Evolutionary conservation across 2,797 vertebrate genomes (phyloP), one percentile per base, ranked within the genome.

Genomic region (Sebastes itinus): DNA sequence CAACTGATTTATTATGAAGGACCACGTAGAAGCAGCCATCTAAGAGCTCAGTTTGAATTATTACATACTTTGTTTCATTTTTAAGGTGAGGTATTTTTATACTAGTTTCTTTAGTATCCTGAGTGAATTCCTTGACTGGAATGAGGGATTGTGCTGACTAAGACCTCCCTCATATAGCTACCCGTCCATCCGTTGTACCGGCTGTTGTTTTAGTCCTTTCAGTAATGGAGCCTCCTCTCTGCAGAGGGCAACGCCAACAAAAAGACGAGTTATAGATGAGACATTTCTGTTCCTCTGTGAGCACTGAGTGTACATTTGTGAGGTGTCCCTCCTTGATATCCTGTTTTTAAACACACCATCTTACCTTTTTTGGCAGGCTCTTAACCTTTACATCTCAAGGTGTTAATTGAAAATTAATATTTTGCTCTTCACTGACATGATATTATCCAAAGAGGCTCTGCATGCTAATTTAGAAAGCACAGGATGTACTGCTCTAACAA

Each of bases 181-280:
- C 7, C 16, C 27, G 18, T 16, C 23, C 23, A 54, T 3, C 18
- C 22, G 1, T 25, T 59, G 22, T 9, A 54, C 72, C n/a, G 28
- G 20, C 72, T 87, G 85, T 88, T 89, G 58, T 77, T 89, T 84
- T 87, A 89, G 81, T 80, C 75, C 71, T 68, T 87, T 91, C 8
- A 79, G 22, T 6, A 22, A 63, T 55, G 9, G 38, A 18, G 30
- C 72, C 65, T 76, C 49, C 42, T 27, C 22, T 9, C 28, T 75
- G 9, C 64, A 0, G 59, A 75, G 69, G 14, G 12, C 60, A 78
- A 73, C 52, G 30, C 62, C 69, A 66, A 59, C 77, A 77, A 25
- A 63, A 33, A 38, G 23, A 42, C 54, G 46, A 58, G 3, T 72
- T 64, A 30, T 54, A 23, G 20, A 58, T 38, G 62, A 67, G 46